Conservation (phyloP, 2,113 vertebrate genomes). For the Merops nubicus region DNA sequence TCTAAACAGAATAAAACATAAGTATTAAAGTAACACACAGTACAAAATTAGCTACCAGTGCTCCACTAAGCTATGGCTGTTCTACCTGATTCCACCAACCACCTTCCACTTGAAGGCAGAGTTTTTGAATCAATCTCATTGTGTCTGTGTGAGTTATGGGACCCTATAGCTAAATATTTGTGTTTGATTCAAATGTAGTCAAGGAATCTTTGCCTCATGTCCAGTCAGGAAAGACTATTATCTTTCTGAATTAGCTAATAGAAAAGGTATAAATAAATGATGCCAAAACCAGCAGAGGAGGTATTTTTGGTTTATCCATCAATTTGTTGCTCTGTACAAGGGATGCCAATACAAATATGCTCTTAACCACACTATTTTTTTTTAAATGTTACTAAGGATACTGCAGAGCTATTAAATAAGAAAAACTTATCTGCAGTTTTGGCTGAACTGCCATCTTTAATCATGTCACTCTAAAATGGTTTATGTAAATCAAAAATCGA, state of each 20-base stretch:
- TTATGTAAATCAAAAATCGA: not conserved
- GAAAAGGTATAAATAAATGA: not conserved
- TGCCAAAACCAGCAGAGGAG: not conserved
- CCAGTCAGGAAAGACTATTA: not conserved
- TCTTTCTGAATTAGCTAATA: not conserved
- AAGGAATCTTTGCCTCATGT: not conserved
- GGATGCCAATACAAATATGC: not conserved
- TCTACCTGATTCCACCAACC: not conserved
- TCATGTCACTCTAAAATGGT: not conserved
- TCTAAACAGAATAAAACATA: not conserved
- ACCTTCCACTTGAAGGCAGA: not conserved
- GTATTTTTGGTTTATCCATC: not conserved
- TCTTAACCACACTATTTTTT: not conserved
- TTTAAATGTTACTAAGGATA: not conserved
- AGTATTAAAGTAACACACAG: not conserved
- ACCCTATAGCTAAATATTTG: not conserved
- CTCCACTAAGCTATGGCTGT: not conserved
- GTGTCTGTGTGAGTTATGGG: not conserved
- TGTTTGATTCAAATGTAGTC: not conserved
- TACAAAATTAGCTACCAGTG: not conserved
- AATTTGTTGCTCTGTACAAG: not conserved
- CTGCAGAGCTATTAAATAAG: not conserved
- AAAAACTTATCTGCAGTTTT: not conserved
- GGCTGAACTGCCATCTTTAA: not conserved
- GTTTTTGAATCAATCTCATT: not conserved